Conservation (phyloP, 2,113 vertebrate genomes). For the Hoplias malabaricus region DNA sequence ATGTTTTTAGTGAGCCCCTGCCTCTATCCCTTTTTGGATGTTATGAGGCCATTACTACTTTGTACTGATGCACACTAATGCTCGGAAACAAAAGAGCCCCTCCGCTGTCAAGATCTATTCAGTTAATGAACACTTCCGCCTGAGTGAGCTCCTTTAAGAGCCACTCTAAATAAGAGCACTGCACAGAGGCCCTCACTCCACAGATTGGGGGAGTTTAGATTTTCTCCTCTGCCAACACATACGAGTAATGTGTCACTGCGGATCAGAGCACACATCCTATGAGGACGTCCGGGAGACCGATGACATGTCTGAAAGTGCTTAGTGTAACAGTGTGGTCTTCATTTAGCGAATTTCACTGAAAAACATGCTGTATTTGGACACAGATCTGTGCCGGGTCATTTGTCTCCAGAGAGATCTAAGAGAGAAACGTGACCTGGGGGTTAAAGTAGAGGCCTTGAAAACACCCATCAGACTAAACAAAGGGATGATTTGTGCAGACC, state of each 20-base stretch:
- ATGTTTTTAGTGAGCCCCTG: constrained; percentile 19
- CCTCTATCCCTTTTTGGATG: constrained; percentile 32
- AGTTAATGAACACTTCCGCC: constrained; percentile 53
- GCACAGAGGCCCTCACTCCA: constrained; percentile 35
- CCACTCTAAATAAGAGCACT: constrained; percentile 51
- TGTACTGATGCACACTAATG: constrained; percentile 45
- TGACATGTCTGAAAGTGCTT: background rate
- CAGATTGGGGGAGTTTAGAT: constrained; percentile 30
- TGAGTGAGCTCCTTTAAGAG: constrained; percentile 48
- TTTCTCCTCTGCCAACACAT: constrained; percentile 3
- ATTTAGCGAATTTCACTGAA: background rate
- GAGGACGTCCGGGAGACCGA: background rate
- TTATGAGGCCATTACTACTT: constrained; percentile 39
- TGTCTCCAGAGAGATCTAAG: constrained; percentile 28
- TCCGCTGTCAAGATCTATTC: constrained; percentile 53
- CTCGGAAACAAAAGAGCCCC: constrained; percentile 49
- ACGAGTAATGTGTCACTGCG: background rate
- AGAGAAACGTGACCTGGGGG: constrained; percentile 1
- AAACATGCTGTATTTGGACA: background rate
- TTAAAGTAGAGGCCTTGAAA: constrained; percentile 23
- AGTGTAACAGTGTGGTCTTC: constrained; percentile 9
- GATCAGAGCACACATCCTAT: background rate
- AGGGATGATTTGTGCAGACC: constrained; percentile 11
- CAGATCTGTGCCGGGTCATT: constrained; percentile 20
- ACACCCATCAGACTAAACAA: constrained; percentile 37